Conservation (phyloP, 2,113 vertebrate species). For the Cyanoramphus novaezelandiae region DNA sequence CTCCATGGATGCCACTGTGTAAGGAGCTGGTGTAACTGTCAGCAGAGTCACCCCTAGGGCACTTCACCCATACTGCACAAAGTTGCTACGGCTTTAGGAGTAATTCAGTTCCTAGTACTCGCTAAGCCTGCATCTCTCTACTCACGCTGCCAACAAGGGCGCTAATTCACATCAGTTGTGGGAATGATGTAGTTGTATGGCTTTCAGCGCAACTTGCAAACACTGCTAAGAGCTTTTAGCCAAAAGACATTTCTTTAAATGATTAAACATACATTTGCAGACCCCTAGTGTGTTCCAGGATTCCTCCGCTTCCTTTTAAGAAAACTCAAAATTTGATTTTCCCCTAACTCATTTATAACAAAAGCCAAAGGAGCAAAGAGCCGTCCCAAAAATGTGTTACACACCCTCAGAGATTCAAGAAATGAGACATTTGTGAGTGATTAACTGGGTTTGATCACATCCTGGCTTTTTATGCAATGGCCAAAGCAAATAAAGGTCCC, state of each 20-base stretch:
- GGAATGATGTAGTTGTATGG: background rate
- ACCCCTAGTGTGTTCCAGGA: slow-evolving; percentile 49
- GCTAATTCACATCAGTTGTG: slow-evolving; percentile 61
- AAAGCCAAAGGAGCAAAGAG: slow-evolving; percentile 55
- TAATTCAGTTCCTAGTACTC: background rate
- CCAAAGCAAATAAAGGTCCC: slow-evolving; percentile 59
- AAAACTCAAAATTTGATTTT: slow-evolving; percentile 53
- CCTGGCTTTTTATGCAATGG: slow-evolving; percentile 55
- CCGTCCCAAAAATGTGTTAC: slow-evolving; percentile 60
- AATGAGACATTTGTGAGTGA: slow-evolving; percentile 65
- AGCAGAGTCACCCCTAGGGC: background rate
- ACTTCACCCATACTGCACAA: background rate
- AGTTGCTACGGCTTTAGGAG: background rate
- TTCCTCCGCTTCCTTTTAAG: slow-evolving; percentile 61
- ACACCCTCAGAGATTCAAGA: slow-evolving; percentile 52
- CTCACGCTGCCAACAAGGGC: slow-evolving; percentile 9
- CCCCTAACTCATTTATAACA: slow-evolving; percentile 45
- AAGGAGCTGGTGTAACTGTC: background rate
- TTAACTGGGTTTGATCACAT: slow-evolving; percentile 62
- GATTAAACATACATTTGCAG: slow-evolving; percentile 63
- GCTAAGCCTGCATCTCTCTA: background rate
- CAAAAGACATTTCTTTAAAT: slow-evolving; percentile 62
- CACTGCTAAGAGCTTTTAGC: slow-evolving; percentile 17
- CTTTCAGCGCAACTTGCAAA: slow-evolving; percentile 31
- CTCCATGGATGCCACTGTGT: background rate